phyloP scores from a whole-genome alignment of 2,888 invertebrate species.

The Drosophila nr. medialis region DNA sequence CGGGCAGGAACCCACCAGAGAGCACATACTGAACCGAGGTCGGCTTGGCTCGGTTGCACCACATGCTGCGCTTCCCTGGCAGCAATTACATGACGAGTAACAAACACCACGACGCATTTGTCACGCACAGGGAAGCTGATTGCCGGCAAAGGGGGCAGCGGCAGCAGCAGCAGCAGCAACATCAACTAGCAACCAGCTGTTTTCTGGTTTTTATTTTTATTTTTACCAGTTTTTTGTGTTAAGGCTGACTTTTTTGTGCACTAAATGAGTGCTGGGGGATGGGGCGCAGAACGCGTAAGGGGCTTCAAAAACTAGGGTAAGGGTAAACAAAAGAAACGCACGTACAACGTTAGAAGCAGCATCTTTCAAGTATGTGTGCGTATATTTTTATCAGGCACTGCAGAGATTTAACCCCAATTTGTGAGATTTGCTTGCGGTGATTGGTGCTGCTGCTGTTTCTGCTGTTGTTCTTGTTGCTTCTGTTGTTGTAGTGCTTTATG shows the following conservation, averaged over 20 bases:
- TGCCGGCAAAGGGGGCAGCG: constrained; percentile 1
- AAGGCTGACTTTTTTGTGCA: constrained; percentile 19
- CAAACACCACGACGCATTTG: constrained; percentile 75
- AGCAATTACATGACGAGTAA: constrained; percentile 76
- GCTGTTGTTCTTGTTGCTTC: neutral
- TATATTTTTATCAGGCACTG: constrained; percentile 79
- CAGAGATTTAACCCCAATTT: constrained; percentile 81
- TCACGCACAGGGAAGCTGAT: constrained; percentile 64
- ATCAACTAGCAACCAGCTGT: constrained; percentile 69
- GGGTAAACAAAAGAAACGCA: constrained; percentile 76
- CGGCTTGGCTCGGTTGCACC: constrained; percentile 40
- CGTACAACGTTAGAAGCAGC: constrained; percentile 44
- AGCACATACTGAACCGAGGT: constrained; percentile 4
- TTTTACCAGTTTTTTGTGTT: constrained; percentile 33
- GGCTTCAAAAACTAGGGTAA: constrained; percentile 58
- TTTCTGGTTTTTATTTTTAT: constrained; percentile 62
- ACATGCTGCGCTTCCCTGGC: constrained; percentile 63
- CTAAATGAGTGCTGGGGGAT: constrained; percentile 3
- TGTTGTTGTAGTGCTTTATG: constrained; percentile 47
- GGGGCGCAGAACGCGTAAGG: constrained; percentile 30
- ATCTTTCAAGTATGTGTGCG: constrained; percentile 73
- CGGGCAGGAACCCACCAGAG: constrained; percentile 32
- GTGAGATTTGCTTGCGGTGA: constrained; percentile 81
- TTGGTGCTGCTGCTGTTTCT: constrained; percentile 49
- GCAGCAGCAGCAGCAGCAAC: constrained; percentile 1